These are phyloP conservation scores for Ophion costatus DNA, from an alignment of 2,888 invertebrate genomes.

Conservation along the genomic window DNA sequence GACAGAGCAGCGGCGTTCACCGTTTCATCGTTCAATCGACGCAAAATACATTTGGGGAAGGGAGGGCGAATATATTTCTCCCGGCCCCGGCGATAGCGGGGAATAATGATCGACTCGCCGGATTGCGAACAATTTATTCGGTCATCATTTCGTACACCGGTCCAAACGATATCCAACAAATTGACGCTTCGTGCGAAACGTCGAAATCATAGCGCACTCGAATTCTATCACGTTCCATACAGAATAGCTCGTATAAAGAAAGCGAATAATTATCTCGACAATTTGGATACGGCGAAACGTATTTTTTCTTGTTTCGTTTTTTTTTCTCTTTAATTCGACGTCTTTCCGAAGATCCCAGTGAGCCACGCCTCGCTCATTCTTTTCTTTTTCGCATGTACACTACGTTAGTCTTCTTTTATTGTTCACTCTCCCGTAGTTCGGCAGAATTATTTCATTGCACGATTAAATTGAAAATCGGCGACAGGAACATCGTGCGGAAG, in stretches of 20 bases:
- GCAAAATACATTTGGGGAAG: constrained; percentile 44
- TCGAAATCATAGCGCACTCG: constrained; percentile 75
- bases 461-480: background rate
- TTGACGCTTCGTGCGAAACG: constrained; percentile 70
- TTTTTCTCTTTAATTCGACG: constrained; percentile 67
- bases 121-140: constrained; percentile 71
- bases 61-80: constrained; percentile 30
- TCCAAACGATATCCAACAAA: constrained; percentile 64
- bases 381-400: background rate
- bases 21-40: constrained; percentile 45
- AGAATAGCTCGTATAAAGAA: constrained; percentile 76
- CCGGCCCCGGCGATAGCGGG: constrained; percentile 58
- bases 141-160: constrained; percentile 67
- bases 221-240: constrained; percentile 83
- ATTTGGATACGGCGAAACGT: constrained; percentile 49
- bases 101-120: constrained; percentile 70
- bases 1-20: constrained; percentile 23
- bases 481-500: background rate
- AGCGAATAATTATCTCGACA: constrained; percentile 61
- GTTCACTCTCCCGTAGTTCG: background rate
- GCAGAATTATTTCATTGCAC: background rate
- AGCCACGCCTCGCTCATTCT: background rate
- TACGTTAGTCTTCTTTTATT: background rate
- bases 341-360: constrained; percentile 14
- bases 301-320: constrained; percentile 28